Percentiles rank a stretch among this genome's conserved stretches.
These are phyloP conservation scores for Zootoca vivipara DNA, from an alignment of 2,113 vertebrate species.

Conservation along the genomic window DNA sequence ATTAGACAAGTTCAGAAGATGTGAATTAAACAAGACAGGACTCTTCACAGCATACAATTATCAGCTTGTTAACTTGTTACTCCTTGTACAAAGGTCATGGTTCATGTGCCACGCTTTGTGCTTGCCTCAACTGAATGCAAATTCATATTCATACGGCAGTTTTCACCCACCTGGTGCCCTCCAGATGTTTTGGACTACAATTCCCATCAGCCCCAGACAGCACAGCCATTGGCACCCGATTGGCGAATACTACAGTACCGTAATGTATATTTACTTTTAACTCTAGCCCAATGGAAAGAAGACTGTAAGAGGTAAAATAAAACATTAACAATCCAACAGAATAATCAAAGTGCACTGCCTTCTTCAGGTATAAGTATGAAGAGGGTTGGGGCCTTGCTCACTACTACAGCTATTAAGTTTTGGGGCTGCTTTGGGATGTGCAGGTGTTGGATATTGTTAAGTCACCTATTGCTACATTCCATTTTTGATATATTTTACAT, in stretches of 20 bases:
- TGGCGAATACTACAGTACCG: too few species aligned
- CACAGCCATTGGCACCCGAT: too few species aligned
- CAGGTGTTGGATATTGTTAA: too few species aligned
- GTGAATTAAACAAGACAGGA: background rate
- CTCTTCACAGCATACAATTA: background rate
- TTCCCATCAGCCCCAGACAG: too few species aligned
- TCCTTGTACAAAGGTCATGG: background rate
- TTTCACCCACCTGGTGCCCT: too few species aligned
- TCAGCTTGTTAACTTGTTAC: background rate
- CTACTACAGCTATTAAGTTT: too few species aligned
- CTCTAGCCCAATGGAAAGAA: background rate
- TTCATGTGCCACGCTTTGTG: background rate
- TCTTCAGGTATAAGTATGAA: background rate
- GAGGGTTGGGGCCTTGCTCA: too few species aligned
- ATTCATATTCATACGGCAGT: background rate
- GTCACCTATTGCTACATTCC: too few species aligned
- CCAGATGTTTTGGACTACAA: too few species aligned
- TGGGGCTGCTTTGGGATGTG: too few species aligned
- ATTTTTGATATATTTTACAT: too few species aligned
- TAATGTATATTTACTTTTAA: background rate
- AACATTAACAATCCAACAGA: background rate
- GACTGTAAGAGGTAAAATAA: background rate
- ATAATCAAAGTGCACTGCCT: too few species aligned
- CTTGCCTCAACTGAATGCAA: background rate
- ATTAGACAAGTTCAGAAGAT: background rate